phyloP scores from a whole-genome alignment of 1,140 invertebrate species.

The Helicoverpa zea region DNA sequence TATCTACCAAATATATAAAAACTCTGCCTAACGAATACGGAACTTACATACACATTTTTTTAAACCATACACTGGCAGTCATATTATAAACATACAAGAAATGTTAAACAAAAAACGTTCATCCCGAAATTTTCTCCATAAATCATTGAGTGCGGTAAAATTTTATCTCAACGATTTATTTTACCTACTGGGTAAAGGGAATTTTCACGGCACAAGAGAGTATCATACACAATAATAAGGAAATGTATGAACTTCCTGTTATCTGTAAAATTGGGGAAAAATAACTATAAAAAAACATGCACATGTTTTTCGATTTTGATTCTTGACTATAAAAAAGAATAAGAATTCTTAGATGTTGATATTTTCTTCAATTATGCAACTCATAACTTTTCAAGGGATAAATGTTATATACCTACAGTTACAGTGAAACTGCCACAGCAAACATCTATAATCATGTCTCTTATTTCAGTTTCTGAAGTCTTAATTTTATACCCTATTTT shows the following conservation, averaged over 20 bases:
- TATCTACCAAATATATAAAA: neutral
- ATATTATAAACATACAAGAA: conserved; percentile 37
- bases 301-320: too few relatives aligned
- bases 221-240: neutral
- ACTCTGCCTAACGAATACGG: neutral
- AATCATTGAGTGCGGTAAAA: conserved; percentile 61
- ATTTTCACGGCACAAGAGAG: conserved; percentile 55
- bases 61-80: neutral
- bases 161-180: conserved; percentile 70
- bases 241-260: neutral
- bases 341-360: too few relatives aligned
- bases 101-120: conserved; percentile 45
- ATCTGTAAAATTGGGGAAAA: too few relatives aligned
- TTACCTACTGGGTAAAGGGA: conserved; percentile 61
- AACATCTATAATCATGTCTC: too few relatives aligned
- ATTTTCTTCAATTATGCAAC: too few relatives aligned
- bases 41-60: neutral
- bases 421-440: too few relatives aligned
- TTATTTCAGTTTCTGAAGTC: too few relatives aligned
- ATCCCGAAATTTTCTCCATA: conserved; percentile 53
- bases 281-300: too few relatives aligned
- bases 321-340: too few relatives aligned
- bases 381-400: too few relatives aligned
- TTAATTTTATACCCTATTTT: too few relatives aligned
- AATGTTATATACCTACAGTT: too few relatives aligned